Base-by-base conservation (phyloP, 2,797 vertebrate genomes). In the Gila robusta region DNA sequence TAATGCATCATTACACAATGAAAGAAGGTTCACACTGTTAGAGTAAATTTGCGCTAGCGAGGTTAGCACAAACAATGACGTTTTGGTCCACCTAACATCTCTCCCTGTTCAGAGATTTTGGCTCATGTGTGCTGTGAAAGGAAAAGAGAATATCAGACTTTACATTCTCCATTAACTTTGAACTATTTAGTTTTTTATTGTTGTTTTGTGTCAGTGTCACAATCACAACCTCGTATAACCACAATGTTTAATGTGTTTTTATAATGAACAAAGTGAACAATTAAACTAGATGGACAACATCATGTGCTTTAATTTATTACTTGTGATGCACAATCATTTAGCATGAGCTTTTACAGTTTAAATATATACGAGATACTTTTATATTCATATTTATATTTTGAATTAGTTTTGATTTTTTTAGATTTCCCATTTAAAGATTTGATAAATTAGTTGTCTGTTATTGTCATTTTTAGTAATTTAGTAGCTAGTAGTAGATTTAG, bases 101-200 rank as follows among this genome's bases (percentile, higher is more conserved):
- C 12, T 84, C 41, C 54, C 47, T 2, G 62, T 69, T 19, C n/a
- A 82, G 82, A 84, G 9, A 44, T 26, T 16, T 41, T 71, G 37
- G 21, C 69, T 49, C 41, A 10, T 71, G 70, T 21, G 26, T 49
- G 26, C 23, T 72, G 39, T 44, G 21, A 41, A 62, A 62, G 23
- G 69, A n/a, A 71, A 11, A 71, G 21, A 70, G 4, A 26, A 35
- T 70, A 2, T 2, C 19, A 70, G 21, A 23, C 9, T 49, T 9
- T 49, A 16, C 44, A 23, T 1, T 72, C 12, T 47, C 70, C 0
- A 4, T 72, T 72, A 2, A 26, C 23, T 26, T 41, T 3, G 1
- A 23, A 19, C 67, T 39, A 1, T 17, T 44, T 44, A 14, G 11
- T 3, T 74, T 74, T 70, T 39, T 41, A 23, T 49, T 73, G 41